Base-by-base conservation (phyloP, 2,888 invertebrate genomes). In the Lysandra coridon region DNA sequence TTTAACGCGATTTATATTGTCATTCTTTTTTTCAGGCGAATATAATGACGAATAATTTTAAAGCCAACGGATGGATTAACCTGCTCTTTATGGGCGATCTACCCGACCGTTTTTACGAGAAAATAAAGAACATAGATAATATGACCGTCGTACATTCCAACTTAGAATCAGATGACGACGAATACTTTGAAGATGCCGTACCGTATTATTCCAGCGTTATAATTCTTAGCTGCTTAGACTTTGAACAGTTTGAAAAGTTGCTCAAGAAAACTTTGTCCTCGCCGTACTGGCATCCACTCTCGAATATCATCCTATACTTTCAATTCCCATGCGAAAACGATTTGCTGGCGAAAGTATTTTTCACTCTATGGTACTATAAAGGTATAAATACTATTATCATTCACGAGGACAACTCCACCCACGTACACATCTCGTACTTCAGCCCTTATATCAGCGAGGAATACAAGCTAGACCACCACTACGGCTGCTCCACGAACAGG, bases 221-320 rank as follows among this genome's bases (percentile, higher is more conserved):
- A 44, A 73, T 92, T 3, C 85, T 93, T 0, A 85, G 83, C 62
- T 89, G 89, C 60, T 77, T 79, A 10, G 84, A 88, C 81, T 86
- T 89, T 78, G 81, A 80, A 5, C 85, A 90, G 30, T 90, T 89
- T 81, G 89, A 91, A 85, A 81, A 85, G n/a, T 86, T 86, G n/a
- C 80, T 93, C 12, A 81, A 81, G 2, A 89, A 89, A 84, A 81
- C 87, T 2, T 81, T 86, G 62, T 82, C 80, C 7, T 82, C 85
- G 1, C 86, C 89, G 0, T 90, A 89, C 81, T 93, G 91, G 91
- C 89, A 93, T 83, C 88, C 92, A 5, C 86, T 85, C 5, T 83
- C 91, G 5, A 87, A 91, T 62, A 81, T 92, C 5, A 83, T 93
- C 73, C 73, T 93, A 7, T 88, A 90, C 80, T 89, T 88, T 77